phyloP scores from a whole-genome alignment of 1,140 invertebrate genomes.

The Lasioglossum albipes region DNA sequence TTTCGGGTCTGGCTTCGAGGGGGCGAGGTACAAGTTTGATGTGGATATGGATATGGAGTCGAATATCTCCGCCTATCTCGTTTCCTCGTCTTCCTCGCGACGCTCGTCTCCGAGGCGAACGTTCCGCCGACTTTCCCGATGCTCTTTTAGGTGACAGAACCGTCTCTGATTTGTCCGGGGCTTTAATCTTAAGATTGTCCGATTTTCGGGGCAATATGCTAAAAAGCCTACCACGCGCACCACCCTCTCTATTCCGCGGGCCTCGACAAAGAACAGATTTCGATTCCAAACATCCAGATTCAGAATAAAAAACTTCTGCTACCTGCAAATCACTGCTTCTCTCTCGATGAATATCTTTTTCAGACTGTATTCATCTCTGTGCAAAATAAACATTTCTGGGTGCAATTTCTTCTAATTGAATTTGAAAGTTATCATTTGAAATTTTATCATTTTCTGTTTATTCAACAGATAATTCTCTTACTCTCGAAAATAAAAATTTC shows the following conservation, averaged over 20 bases:
- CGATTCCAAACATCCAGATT: neutral
- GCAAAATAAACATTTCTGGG: too few relatives aligned
- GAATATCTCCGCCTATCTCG: conserved; percentile 61
- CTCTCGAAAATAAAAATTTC: too few relatives aligned
- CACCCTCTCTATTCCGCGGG: neutral
- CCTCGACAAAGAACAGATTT: neutral
- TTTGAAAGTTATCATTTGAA: too few relatives aligned
- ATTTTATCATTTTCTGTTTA: too few relatives aligned
- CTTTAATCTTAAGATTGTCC: conserved; percentile 70
- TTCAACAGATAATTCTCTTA: too few relatives aligned
- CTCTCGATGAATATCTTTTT: too few relatives aligned
- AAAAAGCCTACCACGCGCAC: conserved; percentile 13
- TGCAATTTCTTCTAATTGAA: too few relatives aligned
- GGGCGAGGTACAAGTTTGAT: conserved; percentile 70
- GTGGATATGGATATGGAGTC: conserved; percentile 68
- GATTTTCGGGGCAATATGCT: conserved; percentile 48
- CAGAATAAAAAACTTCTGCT: neutral
- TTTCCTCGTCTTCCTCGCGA: conserved; percentile 52
- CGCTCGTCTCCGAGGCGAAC: conserved; percentile 32
- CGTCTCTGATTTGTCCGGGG: conserved; percentile 58
- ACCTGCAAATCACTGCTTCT: neutral
- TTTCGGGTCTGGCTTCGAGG: conserved; percentile 65
- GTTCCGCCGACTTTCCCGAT: conserved; percentile 46
- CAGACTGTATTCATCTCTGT: too few relatives aligned
- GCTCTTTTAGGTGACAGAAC: conserved; percentile 62